Base-by-base conservation (phyloP, 2,797 vertebrate genomes). In the Decapterus maruadsi region DNA sequence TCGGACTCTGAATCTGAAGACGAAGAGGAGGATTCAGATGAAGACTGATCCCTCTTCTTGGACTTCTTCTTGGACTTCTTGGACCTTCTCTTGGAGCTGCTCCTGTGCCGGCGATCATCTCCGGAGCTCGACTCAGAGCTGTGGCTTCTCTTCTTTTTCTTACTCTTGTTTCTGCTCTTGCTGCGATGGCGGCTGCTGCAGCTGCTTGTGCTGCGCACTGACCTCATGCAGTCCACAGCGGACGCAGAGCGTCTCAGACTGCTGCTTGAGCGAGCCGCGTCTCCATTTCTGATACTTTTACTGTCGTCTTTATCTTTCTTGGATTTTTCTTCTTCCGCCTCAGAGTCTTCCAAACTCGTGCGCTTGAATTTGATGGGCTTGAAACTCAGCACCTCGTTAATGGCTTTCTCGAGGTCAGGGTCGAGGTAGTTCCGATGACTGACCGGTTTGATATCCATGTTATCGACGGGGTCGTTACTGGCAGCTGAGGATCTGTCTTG, bases 301-400 rank as follows among this genome's bases (percentile, higher is more conserved):
- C 80, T 89, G 19, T 95, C 91, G 0, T 92, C 94, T 1, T 93
- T 78, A 34, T 75, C 78, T 0, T 74, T 77, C 16, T 81, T 81
- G 4, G 60, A 56, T 55, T 69, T 87, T 56, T 91, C 42, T 82
- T 93, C 95, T 0, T 96, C 96, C 0, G 84, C 95, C 0, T 96
- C 96, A 1, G 96, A 96, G 0, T 96, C 96, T 59, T 96, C 97
- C 70, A 96, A 90, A 80, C 96, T 96, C 50, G 87, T 95, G 58
- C 95, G 94, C 89, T 96, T 96, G 73, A 96, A 96, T n/a, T 91
- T 88, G 75, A 92, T 91, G 0, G 97, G 96, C 81, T 97, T 97
- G 90, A 97, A 99, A 90, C 93, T 98, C 81, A 99, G 87, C 51
- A 99, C 97, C 87, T 99, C 98, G 1, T 96, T 96, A 89, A 99